Base-by-base conservation (phyloP, 2,113 vertebrate genomes). In the Sylvicapra grimmia region DNA sequence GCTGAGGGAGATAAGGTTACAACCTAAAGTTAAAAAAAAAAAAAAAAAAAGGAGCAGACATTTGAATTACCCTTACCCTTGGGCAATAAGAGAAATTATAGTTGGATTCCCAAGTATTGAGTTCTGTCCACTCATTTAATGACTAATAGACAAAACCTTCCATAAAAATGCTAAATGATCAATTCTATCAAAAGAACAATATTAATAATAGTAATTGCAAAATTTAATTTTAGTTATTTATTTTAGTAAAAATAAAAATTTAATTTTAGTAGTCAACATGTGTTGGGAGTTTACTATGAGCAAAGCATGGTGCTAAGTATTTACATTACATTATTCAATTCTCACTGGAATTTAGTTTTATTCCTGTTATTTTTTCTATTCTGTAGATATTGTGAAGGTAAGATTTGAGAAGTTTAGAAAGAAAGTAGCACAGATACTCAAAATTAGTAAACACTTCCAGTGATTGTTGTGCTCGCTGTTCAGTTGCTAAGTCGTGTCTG, bases 361-460 rank as follows among this genome's bases (percentile, higher is more conserved):
- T 2, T 72, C 3, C 10, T 36, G 2, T 23, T 61, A 54, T 86
- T 89, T 80, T 36, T 54, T 1, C 1, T 77, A 23, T 15, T 86
- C 47, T 86, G 13, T 15, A 47, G 7, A 53, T 14, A 77, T 77
- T 36, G 68, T 68, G 4, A 89, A 86, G 4, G 8, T 54, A 51
- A 9, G 40, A 87, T n/a, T 82, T 65, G 25, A 92, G 29, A 89
- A 63, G 1, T 56, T 97, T 68, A 10, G 79, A 90, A 96, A 80
- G 77, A 84, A 92, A 86, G 8, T 51, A 72, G 8, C 27, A 47
- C 8, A 85, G 23, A 36, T 7, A 36, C 1, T 89, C 10, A 89
- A 75, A 63, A 47, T 40, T 7, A 82, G 19, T 47, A 59, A 85
- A 14, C 9, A 15, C 15, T 92, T 53, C 2, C 4, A 14, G 3